These are phyloP conservation scores for Ammodramus savannarum DNA, from an alignment of 2,113 vertebrate species.

Conservation along the genomic window DNA sequence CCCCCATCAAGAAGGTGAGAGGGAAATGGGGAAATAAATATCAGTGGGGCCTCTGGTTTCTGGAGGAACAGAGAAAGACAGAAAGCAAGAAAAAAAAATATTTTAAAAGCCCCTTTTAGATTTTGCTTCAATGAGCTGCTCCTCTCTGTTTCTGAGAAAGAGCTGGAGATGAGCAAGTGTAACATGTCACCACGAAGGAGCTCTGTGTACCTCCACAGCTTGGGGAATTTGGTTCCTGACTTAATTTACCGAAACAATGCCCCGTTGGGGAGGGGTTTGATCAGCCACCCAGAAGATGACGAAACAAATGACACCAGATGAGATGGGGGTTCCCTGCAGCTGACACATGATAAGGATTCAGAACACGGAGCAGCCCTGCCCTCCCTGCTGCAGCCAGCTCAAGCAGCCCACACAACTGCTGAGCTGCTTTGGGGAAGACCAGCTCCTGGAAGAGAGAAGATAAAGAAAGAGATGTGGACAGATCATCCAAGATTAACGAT, in stretches of 20 bases:
- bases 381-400: neutral
- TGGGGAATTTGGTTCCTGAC: neutral
- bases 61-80: neutral
- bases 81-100: neutral
- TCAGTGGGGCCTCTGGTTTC: neutral
- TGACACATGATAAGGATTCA: neutral
- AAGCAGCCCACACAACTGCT: neutral
- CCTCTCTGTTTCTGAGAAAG: neutral
- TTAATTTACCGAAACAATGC: neutral
- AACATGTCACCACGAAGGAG: neutral
- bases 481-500: neutral
- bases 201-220: neutral
- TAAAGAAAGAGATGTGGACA: neutral
- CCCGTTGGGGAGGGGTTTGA: neutral
- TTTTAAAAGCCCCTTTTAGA: rapidly evolving
- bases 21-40: neutral
- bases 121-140: neutral
- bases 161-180: neutral
- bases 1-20: neutral
- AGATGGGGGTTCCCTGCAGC: neutral
- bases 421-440: neutral
- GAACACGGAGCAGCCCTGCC: neutral
- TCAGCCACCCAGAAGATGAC: neutral
- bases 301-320: neutral
- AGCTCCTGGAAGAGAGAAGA: slow-evolving; percentile 2